phyloP scores from a whole-genome alignment of 2,797 vertebrate species.

The Neoniphon sammara region DNA sequence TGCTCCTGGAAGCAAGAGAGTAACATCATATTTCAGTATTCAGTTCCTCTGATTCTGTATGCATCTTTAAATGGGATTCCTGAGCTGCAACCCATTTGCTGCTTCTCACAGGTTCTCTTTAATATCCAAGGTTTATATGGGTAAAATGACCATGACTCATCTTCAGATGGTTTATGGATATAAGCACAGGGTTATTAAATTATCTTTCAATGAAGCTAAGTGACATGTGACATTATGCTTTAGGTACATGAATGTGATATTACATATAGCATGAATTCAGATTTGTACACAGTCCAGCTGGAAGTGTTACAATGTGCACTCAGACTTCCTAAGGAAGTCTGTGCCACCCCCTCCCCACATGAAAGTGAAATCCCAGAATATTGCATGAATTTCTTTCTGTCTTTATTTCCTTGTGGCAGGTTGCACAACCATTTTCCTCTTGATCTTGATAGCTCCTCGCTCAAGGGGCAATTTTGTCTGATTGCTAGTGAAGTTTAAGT shows the following conservation, averaged over 20 bases:
- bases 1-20: slow-evolving; percentile 19
- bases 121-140: slow-evolving; percentile 10
- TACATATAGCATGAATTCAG: slow-evolving; percentile 34
- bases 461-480: slow-evolving; percentile 38
- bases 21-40: slow-evolving; percentile 9
- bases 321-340: slow-evolving; percentile 60
- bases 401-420: slow-evolving; percentile 34
- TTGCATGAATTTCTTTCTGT: not conserved
- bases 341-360: slow-evolving; percentile 51
- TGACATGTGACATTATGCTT: slow-evolving; percentile 23
- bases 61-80: not conserved
- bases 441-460: slow-evolving; percentile 18
- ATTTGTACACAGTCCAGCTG: slow-evolving; percentile 18
- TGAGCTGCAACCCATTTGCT: not conserved
- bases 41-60: too few species aligned
- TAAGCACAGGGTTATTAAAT: too few species aligned
- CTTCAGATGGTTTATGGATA: slow-evolving; percentile 7
- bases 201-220: not conserved
- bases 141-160: not conserved
- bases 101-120: slow-evolving; percentile 29
- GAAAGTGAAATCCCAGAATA: slow-evolving; percentile 37
- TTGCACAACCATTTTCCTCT: slow-evolving; percentile 48
- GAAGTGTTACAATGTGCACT: slow-evolving; percentile 50
- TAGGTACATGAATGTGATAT: slow-evolving; percentile 43
- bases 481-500: slow-evolving; percentile 46